Percentiles rank a stretch among this genome's conserved stretches.
Conservation (phyloP, 2,888 invertebrate genomes). For the Thereva unica region DNA sequence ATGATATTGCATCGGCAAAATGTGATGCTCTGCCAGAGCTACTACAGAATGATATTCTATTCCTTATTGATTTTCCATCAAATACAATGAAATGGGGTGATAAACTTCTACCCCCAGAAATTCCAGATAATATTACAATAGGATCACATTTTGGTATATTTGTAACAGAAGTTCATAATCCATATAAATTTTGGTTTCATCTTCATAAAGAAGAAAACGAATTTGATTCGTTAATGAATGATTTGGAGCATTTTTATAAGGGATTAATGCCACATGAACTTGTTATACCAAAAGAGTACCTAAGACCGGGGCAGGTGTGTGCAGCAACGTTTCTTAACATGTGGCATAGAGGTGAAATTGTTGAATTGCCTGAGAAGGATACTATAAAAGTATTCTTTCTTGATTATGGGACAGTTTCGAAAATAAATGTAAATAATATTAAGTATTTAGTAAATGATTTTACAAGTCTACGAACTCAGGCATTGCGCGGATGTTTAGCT, state of each 20-base stretch:
- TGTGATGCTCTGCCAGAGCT: conserved; percentile 37
- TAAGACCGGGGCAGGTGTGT: conserved; percentile 37
- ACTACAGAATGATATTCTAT: conserved; percentile 35
- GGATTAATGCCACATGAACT: conserved; percentile 7
- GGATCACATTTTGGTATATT: conserved; percentile 32
- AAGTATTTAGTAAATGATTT: conserved; percentile 38
- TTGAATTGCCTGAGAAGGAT: conserved; percentile 16
- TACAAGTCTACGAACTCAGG: conserved; percentile 34
- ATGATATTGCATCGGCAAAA: too few species aligned
- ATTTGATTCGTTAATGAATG: conserved; percentile 37
- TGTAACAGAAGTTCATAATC: conserved; percentile 39
- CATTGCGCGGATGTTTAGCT: conserved; percentile 36
- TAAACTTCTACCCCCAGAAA: conserved; percentile 22
- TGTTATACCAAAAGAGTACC: conserved; percentile 9
- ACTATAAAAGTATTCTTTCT: conserved; percentile 38
- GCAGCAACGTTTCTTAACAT: conserved; percentile 20
- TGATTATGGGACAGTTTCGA: conserved; percentile 38
- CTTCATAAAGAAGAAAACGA: conserved; percentile 33
- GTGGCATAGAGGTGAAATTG: conserved; percentile 40
- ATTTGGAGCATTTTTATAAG: conserved; percentile 34
- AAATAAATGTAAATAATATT: conserved; percentile 6
- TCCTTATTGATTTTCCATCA: conserved; percentile 35
- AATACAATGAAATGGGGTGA: conserved; percentile 30
- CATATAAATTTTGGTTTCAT: conserved; percentile 42
- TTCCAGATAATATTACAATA: conserved; percentile 22